Conservation (phyloP, 2,888 invertebrate genomes). For the Acrobasis suavella region DNA sequence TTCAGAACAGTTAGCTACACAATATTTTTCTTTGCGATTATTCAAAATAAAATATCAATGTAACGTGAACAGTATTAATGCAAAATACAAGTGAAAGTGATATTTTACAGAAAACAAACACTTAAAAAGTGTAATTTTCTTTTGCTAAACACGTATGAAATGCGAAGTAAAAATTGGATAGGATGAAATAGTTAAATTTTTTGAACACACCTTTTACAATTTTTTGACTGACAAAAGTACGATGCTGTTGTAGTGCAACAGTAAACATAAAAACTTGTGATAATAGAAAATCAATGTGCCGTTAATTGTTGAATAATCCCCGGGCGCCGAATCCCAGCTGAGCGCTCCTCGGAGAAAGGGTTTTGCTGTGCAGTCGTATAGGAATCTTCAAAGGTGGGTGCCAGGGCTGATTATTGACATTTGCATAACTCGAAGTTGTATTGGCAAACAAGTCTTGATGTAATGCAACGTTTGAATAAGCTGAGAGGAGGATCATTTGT, state of each 20-base stretch:
- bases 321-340: slow-evolving; percentile 52
- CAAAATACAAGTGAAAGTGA: too few species aligned
- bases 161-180: not conserved
- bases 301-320: slow-evolving; percentile 55
- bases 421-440: slow-evolving; percentile 65
- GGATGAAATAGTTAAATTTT: slow-evolving; percentile 29
- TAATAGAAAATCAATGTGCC: slow-evolving; percentile 68
- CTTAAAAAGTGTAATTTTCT: not conserved
- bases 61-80: not conserved
- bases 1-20: slow-evolving; percentile 23
- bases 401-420: slow-evolving; percentile 56
- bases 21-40: not conserved
- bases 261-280: slow-evolving; percentile 73
- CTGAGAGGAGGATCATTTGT: slow-evolving; percentile 55
- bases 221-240: slow-evolving; percentile 56
- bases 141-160: not conserved
- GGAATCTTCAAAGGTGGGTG: slow-evolving; percentile 70
- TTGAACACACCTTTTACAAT: slow-evolving; percentile 55
- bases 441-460: slow-evolving; percentile 48
- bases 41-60: not conserved
- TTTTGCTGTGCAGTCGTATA: slow-evolving; percentile 55
- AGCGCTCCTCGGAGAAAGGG: slow-evolving; percentile 56
- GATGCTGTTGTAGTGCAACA: slow-evolving; percentile 56
- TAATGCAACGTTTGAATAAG: slow-evolving; percentile 35
- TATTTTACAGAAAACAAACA: not conserved